Conservation (phyloP, 2,113 vertebrate species). For the Eleginops maclovinus region DNA sequence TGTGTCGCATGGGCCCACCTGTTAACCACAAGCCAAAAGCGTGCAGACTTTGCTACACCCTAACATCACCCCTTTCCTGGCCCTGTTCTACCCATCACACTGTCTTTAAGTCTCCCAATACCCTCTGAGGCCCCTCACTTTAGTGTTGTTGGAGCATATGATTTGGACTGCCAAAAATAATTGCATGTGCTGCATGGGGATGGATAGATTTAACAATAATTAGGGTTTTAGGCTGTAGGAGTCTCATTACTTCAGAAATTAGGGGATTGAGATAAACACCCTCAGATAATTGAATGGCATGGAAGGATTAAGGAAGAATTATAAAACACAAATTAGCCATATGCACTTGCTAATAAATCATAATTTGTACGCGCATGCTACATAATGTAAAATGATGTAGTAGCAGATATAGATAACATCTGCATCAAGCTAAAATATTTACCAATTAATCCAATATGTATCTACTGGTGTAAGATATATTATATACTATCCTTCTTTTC, state of each 20-base stretch:
- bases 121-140: conserved; percentile 18
- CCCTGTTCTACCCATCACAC: not conserved
- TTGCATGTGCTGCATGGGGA: conserved; percentile 4
- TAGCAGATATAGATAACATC: not conserved
- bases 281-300: conserved; percentile 36
- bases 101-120: conserved; percentile 17
- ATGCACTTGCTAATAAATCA: conserved; percentile 1
- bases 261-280: conserved; percentile 44
- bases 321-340: conserved; percentile 53
- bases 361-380: conserved; percentile 13
- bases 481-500: not conserved
- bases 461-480: not conserved
- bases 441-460: not conserved
- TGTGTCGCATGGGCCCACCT: conserved; percentile 61
- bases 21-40: conserved; percentile 70
- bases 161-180: conserved; percentile 1
- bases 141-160: conserved; percentile 8
- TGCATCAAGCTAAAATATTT: not conserved
- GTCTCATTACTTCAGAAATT: conserved; percentile 55
- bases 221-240: conserved; percentile 39
- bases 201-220: conserved; percentile 48
- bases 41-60: conserved; percentile 47
- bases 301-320: conserved; percentile 51
- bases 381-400: not conserved
- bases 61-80: conserved; percentile 43